phyloP scores from a whole-genome alignment of 2,113 vertebrate species.

The Galeopterus variegatus region DNA sequence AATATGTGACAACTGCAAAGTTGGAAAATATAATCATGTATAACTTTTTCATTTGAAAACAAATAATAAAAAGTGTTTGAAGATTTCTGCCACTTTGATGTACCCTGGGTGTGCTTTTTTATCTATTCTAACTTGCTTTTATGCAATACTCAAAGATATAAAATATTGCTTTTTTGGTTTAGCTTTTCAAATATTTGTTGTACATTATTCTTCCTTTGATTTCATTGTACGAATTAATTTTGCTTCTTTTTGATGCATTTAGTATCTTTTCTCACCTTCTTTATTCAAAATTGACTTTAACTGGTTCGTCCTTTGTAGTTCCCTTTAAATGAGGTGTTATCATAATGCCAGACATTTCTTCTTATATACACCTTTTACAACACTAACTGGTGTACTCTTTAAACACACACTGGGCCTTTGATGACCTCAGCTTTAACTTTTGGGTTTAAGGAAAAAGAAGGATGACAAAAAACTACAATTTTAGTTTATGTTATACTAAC shows the following conservation, averaged over 20 bases:
- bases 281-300: constrained; percentile 48
- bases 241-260: constrained; percentile 19
- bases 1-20: neutral
- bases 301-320: constrained; percentile 18
- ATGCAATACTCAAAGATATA: neutral
- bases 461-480: neutral
- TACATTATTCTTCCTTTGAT: neutral
- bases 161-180: neutral
- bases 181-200: constrained; percentile 65
- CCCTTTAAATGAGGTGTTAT: neutral
- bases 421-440: neutral
- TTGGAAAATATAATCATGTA: constrained; percentile 50
- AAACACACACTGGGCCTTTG: neutral
- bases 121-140: neutral
- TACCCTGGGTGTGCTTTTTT: constrained; percentile 25
- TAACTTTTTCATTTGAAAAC: constrained; percentile 67
- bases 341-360: neutral
- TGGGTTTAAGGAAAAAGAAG: neutral
- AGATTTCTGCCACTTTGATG: constrained; percentile 40
- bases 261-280: neutral
- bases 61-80: constrained; percentile 61
- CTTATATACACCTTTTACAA: neutral
- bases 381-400: accelerated
- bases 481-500: neutral
- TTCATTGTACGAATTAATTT: constrained; percentile 59